Percentiles rank a stretch among this genome's conserved stretches.
These are phyloP conservation scores for Passer domesticus DNA, from an alignment of 2,113 vertebrate species.

Conservation along the genomic window DNA sequence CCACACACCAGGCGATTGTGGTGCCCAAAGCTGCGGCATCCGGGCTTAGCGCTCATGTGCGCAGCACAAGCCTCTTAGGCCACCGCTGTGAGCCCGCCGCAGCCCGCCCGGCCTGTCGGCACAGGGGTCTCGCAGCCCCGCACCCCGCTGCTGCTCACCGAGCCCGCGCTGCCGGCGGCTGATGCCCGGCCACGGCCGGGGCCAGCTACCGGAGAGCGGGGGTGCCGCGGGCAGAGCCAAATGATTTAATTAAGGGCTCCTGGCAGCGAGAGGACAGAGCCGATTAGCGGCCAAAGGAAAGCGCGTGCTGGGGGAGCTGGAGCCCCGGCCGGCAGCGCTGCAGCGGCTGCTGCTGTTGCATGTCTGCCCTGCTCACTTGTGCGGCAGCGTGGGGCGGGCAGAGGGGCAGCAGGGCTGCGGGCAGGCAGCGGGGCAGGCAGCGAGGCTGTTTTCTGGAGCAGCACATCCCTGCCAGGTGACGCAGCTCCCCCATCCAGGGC, in stretches of 20 bases:
- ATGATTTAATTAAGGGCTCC: conserved; percentile 61
- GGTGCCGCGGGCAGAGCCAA: conserved; percentile 31
- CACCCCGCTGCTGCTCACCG: background rate
- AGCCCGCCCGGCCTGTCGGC: fast-evolving
- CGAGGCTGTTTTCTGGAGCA: background rate
- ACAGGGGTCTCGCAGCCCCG: fast-evolving
- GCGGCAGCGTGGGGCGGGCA: background rate
- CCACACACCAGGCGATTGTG: background rate
- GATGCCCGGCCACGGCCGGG: background rate
- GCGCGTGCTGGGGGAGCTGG: background rate
- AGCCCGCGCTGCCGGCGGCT: background rate
- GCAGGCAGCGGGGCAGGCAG: background rate
- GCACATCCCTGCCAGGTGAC: background rate
- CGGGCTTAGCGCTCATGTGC: conserved; percentile 42
- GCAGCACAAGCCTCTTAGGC: conserved; percentile 36
- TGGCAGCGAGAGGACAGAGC: conserved; percentile 36
- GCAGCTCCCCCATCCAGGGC: background rate
- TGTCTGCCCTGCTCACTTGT: background rate
- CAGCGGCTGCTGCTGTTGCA: background rate
- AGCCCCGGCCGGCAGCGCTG: background rate
- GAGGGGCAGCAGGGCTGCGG: background rate
- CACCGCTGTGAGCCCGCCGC: fast-evolving
- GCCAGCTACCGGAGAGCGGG: background rate
- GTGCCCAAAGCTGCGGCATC: conserved; percentile 37
- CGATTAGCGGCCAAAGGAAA: background rate